Evolutionary conservation across 1,140 invertebrate genomes (phyloP), one percentile per base, ranked within the genome.

Genomic region (Microplitis mediator): DNA sequence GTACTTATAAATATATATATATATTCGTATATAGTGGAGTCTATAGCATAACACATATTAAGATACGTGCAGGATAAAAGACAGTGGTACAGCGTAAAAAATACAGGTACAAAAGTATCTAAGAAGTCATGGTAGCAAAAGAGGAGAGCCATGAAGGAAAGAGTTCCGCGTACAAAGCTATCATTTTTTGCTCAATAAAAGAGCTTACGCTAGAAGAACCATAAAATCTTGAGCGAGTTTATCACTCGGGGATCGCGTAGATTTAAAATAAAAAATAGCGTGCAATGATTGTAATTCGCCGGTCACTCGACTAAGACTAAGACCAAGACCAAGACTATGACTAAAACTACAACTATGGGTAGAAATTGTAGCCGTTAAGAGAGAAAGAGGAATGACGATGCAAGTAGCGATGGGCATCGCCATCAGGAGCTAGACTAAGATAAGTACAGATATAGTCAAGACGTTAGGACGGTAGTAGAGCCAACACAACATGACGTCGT

Each of bases 401-500:
- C 39, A 23, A 31, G 3, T 60, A 3, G 14, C 23, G 16, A 34
- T 63, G 61, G 14, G 31, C 23, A 61, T 32, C 23, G 31, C 35
- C 61, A 63, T 63, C 35, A 36, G 34, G 11, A 14, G 35, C 16
- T 60, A 32, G 58, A 34, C 9, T 23, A 23, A 23, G 23, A 23
- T 23, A 11, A 56, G 52, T 56, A 56, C 16, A 32, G 32, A 63
- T 11, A 45, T 31, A 34, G 65, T 52, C 45, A 31, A 67, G 65
- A 23, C 31, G 67, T 69, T 69, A 69, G 56, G 56, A 69, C 54
- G 67, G 9, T 60, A 54, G 67, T 69, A 69, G 67, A 69, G 52
- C 50, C 56, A 60, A 34, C 68, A 68, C 73, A 64, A 75, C 77
- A 78, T 73, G 77, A 75, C 75, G 74, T 76, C 74, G 74, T 77